These are phyloP conservation scores for Epizoanthus scotinus DNA, from an alignment of 92 coral and sea anemone genomes.

Conservation along the genomic window DNA sequence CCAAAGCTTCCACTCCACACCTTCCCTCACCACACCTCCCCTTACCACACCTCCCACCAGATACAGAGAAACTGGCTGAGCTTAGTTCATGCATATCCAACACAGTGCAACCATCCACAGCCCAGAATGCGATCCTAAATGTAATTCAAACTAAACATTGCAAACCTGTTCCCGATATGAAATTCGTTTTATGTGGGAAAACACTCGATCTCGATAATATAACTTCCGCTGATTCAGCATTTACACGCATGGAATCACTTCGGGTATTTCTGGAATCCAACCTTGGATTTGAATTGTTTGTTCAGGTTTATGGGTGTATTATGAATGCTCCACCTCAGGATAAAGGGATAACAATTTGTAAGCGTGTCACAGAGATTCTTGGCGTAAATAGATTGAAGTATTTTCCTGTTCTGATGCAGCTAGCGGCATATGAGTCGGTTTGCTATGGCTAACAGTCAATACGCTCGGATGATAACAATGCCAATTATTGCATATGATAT, in stretches of 20 bases:
- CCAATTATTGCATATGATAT: background rate
- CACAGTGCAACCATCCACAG: too few relatives aligned
- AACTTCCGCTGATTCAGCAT: slow-evolving; percentile 62
- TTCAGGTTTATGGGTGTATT: slow-evolving; percentile 69
- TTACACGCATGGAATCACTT: slow-evolving; percentile 74
- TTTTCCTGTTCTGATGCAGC: slow-evolving; percentile 74
- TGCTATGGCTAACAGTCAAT: slow-evolving; percentile 10
- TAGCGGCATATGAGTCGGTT: slow-evolving; percentile 70
- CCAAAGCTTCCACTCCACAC: background rate
- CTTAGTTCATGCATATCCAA: background rate
- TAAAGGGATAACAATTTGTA: slow-evolving; percentile 40
- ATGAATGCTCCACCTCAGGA: slow-evolving; percentile 44
- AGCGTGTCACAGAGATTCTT: slow-evolving; percentile 51
- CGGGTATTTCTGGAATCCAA: slow-evolving; percentile 70
- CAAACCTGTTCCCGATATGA: background rate
- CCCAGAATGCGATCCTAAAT: background rate
- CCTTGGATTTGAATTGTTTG: slow-evolving; percentile 74
- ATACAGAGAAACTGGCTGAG: background rate
- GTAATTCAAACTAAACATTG: background rate
- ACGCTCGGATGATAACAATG: too few relatives aligned
- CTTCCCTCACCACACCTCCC: too few relatives aligned
- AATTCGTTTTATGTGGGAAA: slow-evolving; percentile 70
- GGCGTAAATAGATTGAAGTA: slow-evolving; percentile 68
- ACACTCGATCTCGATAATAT: slow-evolving; percentile 66
- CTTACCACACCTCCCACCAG: background rate